phyloP scores from a whole-genome alignment of 2,113 vertebrate genomes.

The Serilophus lunatus region DNA sequence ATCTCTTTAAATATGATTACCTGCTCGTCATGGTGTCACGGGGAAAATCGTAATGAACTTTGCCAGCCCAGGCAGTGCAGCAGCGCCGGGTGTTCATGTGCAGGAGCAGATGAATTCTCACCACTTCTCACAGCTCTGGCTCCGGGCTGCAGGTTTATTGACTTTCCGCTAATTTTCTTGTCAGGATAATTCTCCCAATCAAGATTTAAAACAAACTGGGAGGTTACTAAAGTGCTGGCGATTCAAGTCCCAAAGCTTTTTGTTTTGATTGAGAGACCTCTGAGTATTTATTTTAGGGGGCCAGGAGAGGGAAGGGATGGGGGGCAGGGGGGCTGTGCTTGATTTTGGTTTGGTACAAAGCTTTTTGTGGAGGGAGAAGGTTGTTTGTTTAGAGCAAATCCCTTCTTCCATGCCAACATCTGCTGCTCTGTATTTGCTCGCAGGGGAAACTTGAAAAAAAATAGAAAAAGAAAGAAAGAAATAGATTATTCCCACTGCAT shows the following conservation, averaged over 20 bases:
- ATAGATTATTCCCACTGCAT: constrained; percentile 65
- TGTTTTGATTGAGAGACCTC: constrained; percentile 58
- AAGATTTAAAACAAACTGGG: constrained; percentile 74
- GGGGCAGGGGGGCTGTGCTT: neutral
- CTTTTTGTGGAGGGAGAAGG: constrained; percentile 25
- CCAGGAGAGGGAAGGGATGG: neutral
- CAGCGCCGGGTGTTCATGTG: neutral
- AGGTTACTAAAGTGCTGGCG: constrained; percentile 57
- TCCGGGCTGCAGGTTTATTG: constrained; percentile 67
- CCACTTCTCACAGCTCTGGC: constrained; percentile 44
- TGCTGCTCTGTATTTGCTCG: constrained; percentile 61
- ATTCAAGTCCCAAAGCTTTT: constrained; percentile 46
- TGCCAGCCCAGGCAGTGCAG: constrained; percentile 9
- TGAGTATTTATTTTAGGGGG: neutral
- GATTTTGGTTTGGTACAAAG: neutral
- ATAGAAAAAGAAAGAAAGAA: constrained; percentile 16
- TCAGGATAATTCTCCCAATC: constrained; percentile 74
- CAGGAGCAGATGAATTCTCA: neutral
- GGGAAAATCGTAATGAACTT: constrained; percentile 65
- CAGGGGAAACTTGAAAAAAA: neutral
- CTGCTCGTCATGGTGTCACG: constrained; percentile 54
- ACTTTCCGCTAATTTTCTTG: constrained; percentile 75
- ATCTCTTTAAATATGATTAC: constrained; percentile 73
- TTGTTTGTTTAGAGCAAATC: constrained; percentile 62
- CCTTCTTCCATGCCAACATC: constrained; percentile 20